Evolutionary conservation across 1,140 invertebrate species (phyloP), one percentile per base, ranked within the genome.

Genomic region (Drosophila elegans): DNA sequence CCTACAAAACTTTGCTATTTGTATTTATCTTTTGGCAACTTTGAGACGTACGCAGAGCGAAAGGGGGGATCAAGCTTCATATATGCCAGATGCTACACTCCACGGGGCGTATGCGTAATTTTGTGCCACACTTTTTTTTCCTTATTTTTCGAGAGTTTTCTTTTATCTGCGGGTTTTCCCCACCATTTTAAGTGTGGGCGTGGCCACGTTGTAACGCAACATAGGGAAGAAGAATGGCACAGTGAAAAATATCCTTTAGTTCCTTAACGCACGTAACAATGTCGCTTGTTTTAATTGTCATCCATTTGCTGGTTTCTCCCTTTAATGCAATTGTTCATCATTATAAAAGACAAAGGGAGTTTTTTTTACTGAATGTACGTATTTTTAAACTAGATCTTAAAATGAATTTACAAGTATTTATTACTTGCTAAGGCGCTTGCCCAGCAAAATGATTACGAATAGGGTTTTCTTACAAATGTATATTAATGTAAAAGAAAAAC

Each of bases 101-200:
- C 60, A 81, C 74, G 57, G 78, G 81, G 68, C 74, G 81, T 85
- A 86, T 85, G 82, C 74, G 74, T 82, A 75, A 81, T 75, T 75
- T 81, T 67, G 61, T 71, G 64, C 48, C 68, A 64, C 68, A 62
- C 12, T 11, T 41, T 57, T 68, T 66, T 69, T 66, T 38, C 6
- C 11, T 42, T 38, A 29, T 71, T 71, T 41, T 38, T 29, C 34
- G 16, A 39, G 41, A 69, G 64, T 48, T 71, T 69, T 49, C 51
- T 32, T 10, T 41, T 41, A 29, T 32, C 38, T 60, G 53, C 36
- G 25, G 60, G 63, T 45, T 73, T 73, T 61, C 21, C 48, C 55
- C 56, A 74, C 32, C 36, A 41, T 39, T 61, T 78, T 61, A 45
- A 60, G 42, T 34, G 34, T 32, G 52, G 63, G 45, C 39, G 55